phyloP scores from a whole-genome alignment of 2,888 invertebrate species.

The Brachypalpus laphriformis region DNA sequence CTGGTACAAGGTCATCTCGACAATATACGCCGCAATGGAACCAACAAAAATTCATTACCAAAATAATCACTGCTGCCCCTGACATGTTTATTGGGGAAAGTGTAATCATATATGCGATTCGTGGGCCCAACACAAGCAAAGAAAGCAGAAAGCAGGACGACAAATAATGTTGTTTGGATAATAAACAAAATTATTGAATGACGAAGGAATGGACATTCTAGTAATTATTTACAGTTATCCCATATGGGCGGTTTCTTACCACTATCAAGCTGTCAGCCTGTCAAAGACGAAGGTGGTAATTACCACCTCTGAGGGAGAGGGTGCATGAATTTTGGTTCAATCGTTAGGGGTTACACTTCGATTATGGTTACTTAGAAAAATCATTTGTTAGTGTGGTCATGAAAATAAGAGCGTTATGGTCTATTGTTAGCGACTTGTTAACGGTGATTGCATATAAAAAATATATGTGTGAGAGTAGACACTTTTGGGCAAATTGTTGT shows the following conservation, averaged over 20 bases:
- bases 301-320: slow-evolving; percentile 26
- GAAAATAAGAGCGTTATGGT: not conserved
- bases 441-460: not conserved
- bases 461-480: not conserved
- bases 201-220: slow-evolving; percentile 30
- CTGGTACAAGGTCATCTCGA: slow-evolving; percentile 40
- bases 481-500: not conserved
- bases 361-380: not conserved
- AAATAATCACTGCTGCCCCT: slow-evolving; percentile 46
- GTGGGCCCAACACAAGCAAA: not conserved
- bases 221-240: slow-evolving; percentile 54
- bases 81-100: slow-evolving; percentile 41
- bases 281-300: slow-evolving; percentile 60
- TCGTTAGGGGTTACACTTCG: not conserved
- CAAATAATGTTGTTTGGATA: slow-evolving; percentile 38
- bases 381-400: not conserved
- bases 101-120: slow-evolving; percentile 46
- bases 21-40: slow-evolving; percentile 3
- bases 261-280: slow-evolving; percentile 55
- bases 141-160: slow-evolving; percentile 9
- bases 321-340: slow-evolving; percentile 1
- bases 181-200: slow-evolving; percentile 68
- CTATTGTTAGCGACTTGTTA: not conserved
- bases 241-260: slow-evolving; percentile 13
- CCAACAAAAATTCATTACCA: slow-evolving; percentile 57